A percentile compares a stretch with the other conserved stretches of the same genome.
These are phyloP conservation scores for Mustelus asterias DNA, from an alignment of 2,113 vertebrate species.

Conservation along the genomic window DNA sequence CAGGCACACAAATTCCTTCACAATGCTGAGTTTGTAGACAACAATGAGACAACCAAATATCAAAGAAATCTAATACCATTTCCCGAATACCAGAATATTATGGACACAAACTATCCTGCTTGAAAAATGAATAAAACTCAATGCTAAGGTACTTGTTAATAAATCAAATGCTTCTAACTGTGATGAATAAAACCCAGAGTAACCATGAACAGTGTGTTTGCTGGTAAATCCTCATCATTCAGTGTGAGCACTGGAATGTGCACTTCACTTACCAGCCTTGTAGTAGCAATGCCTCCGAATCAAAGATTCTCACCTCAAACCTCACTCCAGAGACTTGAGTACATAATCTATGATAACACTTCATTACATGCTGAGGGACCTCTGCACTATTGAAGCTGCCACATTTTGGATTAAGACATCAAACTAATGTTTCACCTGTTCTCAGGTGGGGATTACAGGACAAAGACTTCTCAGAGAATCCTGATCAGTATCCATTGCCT, in stretches of 20 bases:
- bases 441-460: neutral
- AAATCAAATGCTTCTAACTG: neutral
- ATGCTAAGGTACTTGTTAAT: neutral
- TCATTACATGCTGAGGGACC: neutral
- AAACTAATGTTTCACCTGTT: neutral
- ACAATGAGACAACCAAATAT: neutral
- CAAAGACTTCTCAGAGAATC: neutral
- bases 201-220: neutral
- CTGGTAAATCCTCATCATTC: neutral
- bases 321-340: neutral
- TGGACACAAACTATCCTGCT: neutral
- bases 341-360: neutral
- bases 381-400: neutral
- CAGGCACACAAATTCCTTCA: neutral
- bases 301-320: neutral
- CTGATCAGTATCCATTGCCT: neutral
- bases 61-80: neutral
- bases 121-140: neutral
- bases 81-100: neutral
- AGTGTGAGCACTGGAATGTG: neutral
- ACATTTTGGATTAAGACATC: neutral
- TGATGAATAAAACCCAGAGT: neutral
- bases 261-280: neutral
- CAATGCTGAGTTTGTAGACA: neutral
- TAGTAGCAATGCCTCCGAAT: neutral